Evolutionary conservation across 2,888 invertebrate genomes (phyloP), one percentile per base, ranked within the genome.

Genomic region (Hyppa rectilinea): DNA sequence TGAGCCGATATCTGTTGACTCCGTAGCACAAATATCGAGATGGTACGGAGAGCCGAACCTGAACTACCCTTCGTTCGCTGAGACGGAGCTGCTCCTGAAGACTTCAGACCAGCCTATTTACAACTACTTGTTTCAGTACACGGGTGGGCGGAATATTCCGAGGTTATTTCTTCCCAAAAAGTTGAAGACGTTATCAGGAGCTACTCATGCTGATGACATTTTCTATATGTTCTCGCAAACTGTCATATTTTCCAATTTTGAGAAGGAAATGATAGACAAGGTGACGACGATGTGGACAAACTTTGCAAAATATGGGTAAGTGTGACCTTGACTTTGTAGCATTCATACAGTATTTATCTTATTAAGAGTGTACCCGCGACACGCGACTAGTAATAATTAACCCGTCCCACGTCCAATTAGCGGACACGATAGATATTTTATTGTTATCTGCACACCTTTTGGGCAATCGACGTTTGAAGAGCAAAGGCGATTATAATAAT

Each of bases 231-330:
- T 95, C 74, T 90, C 90, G 17, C 92, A 92, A 47, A 61, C 77
- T 2, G 0, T 88, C 0, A 2, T 89, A 0, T 86, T 90, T 0
- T 75, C 85, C 0, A 70, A 92, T 10, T 91, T 92, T 47, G 94
- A 94, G 67, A 76, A 69, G 6, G 75, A 87, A 43, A 93, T 94
- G 90, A 92, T 94, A 29, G 85, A 92, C 0, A 88, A 77, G 58
- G 84, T 94, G 82, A 89, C 92, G 0, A 91, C 91, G 0, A 63
- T 94, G 84, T 94, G 94, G 94, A 93, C 94, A 0, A 94, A 94
- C 72, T 95, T 95, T 73, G 94, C 94, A 0, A 94, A 95, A 84
- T 92, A 88, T 79, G 91, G 93, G 93, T 92, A 70, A 87, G 90
- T 84, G 6, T 66, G 49, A 7, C 14, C 17, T 6, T 60, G 26